Percentiles rank a stretch among this genome's conserved stretches.
phyloP scores from a whole-genome alignment of 2,113 vertebrate species.

The Morphnarchus princeps region DNA sequence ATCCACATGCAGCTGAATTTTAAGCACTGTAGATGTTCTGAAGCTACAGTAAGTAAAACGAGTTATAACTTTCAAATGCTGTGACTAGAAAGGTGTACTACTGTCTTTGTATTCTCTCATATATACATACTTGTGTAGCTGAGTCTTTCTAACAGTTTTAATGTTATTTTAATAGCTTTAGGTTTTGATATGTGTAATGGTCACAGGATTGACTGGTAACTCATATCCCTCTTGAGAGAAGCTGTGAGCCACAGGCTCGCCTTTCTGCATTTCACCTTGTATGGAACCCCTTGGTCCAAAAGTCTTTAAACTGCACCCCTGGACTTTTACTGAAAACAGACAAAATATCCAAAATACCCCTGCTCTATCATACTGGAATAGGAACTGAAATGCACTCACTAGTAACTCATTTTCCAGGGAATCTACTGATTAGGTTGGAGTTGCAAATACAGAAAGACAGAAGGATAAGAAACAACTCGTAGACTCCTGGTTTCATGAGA shows the following conservation, averaged over 20 bases:
- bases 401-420: background rate
- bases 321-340: background rate
- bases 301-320: background rate
- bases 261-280: background rate
- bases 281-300: background rate
- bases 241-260: accelerated
- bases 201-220: background rate
- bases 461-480: background rate
- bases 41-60: background rate
- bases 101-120: background rate
- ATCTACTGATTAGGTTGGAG: background rate
- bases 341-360: background rate
- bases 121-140: background rate
- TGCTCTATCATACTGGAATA: background rate
- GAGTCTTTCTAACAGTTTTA: background rate
- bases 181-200: background rate
- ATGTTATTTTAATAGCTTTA: background rate
- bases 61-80: background rate
- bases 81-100: background rate
- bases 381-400: background rate
- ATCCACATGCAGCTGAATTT: background rate
- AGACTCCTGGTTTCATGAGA: background rate
- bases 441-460: background rate
- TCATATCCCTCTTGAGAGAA: background rate
- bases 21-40: background rate